These are phyloP conservation scores for Sceloporus undulatus DNA, from an alignment of 2,113 vertebrate genomes.

Conservation along the genomic window DNA sequence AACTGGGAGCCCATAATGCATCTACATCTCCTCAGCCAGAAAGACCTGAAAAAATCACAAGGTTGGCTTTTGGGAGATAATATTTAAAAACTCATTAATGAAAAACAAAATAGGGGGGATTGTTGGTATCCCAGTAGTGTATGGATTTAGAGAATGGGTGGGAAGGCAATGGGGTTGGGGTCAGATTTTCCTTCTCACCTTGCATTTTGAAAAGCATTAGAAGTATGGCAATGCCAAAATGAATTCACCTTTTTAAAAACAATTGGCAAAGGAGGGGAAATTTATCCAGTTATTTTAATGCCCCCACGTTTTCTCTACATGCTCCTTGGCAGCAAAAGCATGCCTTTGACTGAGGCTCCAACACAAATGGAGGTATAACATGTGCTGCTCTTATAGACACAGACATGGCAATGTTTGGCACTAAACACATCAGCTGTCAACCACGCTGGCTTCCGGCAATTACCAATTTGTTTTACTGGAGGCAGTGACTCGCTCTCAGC, in stretches of 20 bases:
- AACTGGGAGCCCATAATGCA: conserved; percentile 45
- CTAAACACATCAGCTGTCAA: conserved; percentile 50
- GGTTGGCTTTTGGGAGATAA: conserved; percentile 16
- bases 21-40: conserved; percentile 20
- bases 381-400: conserved; percentile 31
- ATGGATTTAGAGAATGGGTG: background rate
- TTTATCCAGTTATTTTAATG: background rate
- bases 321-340: conserved; percentile 1
- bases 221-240: conserved; percentile 23
- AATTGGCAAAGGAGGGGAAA: background rate
- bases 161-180: background rate
- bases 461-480: conserved; percentile 36
- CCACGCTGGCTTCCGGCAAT: conserved; percentile 72
- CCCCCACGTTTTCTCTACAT: conserved; percentile 17
- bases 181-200: conserved; percentile 12
- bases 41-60: conserved; percentile 16
- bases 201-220: background rate
- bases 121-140: conserved; percentile 27
- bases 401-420: conserved; percentile 35
- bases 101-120: background rate
- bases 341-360: conserved; percentile 14
- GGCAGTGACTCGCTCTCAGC: background rate
- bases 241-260: conserved; percentile 16
- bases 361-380: conserved; percentile 31
- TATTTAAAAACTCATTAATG: conserved; percentile 12